Percentiles rank a stretch among this genome's conserved stretches.
These are phyloP conservation scores for Glareola pratincola DNA, from an alignment of 2,113 vertebrate genomes.

Conservation along the genomic window DNA sequence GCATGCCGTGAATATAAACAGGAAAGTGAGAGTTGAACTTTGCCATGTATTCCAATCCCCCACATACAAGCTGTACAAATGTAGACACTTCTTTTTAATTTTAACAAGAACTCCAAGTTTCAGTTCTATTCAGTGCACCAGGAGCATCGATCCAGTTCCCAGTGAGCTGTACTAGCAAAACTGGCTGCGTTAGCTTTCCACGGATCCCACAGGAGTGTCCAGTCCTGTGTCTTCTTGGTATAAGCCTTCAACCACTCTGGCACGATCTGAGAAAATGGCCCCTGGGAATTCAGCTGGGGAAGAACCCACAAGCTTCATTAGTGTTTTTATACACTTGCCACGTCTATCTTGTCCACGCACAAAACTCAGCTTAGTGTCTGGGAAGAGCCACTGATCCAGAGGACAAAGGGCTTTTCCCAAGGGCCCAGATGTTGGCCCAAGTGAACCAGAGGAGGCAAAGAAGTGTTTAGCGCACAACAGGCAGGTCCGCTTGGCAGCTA, in stretches of 20 bases:
- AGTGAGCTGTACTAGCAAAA: background rate
- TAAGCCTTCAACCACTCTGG: background rate
- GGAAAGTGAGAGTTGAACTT: slow-evolving; percentile 22
- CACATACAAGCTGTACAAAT: background rate
- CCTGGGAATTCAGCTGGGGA: background rate
- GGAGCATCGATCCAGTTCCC: background rate
- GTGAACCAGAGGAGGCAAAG: background rate
- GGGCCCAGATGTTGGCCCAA: background rate
- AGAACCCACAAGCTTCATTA: background rate
- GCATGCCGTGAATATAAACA: slow-evolving; percentile 33
- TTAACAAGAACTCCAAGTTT: background rate
- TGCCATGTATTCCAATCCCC: background rate
- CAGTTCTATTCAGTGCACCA: accelerated
- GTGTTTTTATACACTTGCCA: background rate
- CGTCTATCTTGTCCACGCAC: background rate
- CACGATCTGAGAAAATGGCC: background rate
- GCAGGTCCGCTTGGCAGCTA: background rate
- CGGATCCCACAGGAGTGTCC: background rate
- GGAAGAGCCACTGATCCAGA: background rate
- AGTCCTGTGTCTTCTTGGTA: background rate
- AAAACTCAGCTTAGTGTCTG: background rate
- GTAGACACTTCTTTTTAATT: background rate
- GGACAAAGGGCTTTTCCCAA: background rate
- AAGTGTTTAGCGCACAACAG: background rate
- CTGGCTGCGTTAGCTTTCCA: background rate